Percentiles rank a stretch among this genome's conserved stretches.
Evolutionary conservation across 1,140 invertebrate species (phyloP).

Genomic region (Drosophila orosa): DNA sequence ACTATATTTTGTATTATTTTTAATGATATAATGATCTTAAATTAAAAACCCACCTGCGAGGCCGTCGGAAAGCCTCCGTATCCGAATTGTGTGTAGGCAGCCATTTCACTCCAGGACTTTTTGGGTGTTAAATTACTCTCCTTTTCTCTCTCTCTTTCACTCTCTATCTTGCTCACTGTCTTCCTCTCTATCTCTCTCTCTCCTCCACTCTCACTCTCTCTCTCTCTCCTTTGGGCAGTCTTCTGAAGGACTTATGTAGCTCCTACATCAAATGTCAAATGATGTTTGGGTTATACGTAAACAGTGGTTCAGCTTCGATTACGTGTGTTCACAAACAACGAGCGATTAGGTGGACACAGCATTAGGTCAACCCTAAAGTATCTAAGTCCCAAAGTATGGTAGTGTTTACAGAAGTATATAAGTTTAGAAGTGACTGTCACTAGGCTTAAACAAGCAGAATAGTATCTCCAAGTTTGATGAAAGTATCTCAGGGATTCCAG

Average conservation of each 20-base stretch:
- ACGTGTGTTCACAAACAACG: constrained; percentile 42
- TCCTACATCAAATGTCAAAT: constrained; percentile 44
- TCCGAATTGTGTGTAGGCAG: constrained; percentile 81
- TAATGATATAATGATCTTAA: not conserved
- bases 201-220: not conserved
- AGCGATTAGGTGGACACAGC: constrained; percentile 62
- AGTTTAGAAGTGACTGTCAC: not conserved
- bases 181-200: not conserved
- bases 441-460: not conserved
- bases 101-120: constrained; percentile 55
- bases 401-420: constrained; percentile 1
- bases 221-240: constrained; percentile 28
- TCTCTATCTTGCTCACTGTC: not conserved
- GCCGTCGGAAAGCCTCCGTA: constrained; percentile 80
- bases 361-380: constrained; percentile 61
- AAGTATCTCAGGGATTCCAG: not conserved
- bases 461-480: not conserved
- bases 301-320: constrained; percentile 38
- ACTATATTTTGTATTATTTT: not conserved
- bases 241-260: constrained; percentile 22
- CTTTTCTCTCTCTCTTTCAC: not conserved
- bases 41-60: constrained; percentile 62
- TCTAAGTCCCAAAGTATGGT: not conserved
- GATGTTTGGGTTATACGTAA: constrained; percentile 12
- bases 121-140: constrained; percentile 17